phyloP scores from a whole-genome alignment of 2,888 invertebrate species.

The Xestia ashworthii region DNA sequence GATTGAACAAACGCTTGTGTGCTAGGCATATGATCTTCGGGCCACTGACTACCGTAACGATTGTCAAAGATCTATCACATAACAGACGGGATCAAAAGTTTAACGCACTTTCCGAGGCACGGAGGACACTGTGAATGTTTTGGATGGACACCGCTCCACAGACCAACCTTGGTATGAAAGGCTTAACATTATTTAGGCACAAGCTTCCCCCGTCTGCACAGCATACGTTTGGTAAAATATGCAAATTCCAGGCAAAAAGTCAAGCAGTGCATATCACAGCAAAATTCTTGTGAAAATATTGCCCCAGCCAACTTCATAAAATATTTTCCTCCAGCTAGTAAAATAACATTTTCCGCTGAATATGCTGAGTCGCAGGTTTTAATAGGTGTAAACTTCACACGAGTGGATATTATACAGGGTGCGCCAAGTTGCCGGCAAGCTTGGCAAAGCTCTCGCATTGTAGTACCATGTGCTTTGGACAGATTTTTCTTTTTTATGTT shows the following conservation, averaged over 20 bases:
- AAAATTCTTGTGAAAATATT: constrained; percentile 32
- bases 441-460: constrained; percentile 44
- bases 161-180: background rate
- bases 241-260: background rate
- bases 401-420: constrained; percentile 53
- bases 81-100: background rate
- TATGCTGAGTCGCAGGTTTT: constrained; percentile 54
- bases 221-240: background rate
- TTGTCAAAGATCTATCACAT: background rate
- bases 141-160: background rate
- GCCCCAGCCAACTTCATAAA: constrained; percentile 35
- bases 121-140: background rate
- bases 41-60: background rate
- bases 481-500: constrained; percentile 29
- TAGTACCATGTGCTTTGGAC: constrained; percentile 35
- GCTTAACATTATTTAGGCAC: background rate
- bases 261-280: constrained; percentile 11
- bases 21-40: background rate
- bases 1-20: too few relatives aligned
- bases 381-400: constrained; percentile 61
- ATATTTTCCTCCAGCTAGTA: constrained; percentile 39
- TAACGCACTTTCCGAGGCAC: background rate
- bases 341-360: constrained; percentile 54
- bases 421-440: constrained; percentile 44
- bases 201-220: background rate